These are phyloP conservation scores for Probaryconus sp. DNA, from an alignment of 1,140 invertebrate genomes.

Conservation along the genomic window DNA sequence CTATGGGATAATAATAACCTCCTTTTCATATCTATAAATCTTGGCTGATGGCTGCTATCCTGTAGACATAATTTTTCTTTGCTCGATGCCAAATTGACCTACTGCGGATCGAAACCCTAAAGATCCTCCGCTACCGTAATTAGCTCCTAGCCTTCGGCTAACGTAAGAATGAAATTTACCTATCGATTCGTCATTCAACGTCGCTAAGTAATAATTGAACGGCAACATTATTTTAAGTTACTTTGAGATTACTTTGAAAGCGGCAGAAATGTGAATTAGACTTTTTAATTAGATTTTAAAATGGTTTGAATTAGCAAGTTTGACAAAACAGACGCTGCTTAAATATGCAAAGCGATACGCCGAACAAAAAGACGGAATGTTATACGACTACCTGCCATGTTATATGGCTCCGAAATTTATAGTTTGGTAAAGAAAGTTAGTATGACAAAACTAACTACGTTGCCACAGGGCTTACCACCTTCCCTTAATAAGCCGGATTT, in stretches of 20 bases:
- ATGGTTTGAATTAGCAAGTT: no score
- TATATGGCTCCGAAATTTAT: conserved; percentile 42
- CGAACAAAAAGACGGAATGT: conserved; percentile 32
- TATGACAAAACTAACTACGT: conserved; percentile 55
- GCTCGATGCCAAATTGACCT: conserved; percentile 66
- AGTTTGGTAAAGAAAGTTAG: conserved; percentile 39
- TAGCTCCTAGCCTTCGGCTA: conserved; percentile 71
- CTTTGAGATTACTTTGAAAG: no score
- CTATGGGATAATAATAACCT: conserved; percentile 10
- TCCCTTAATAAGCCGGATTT: conserved; percentile 70
- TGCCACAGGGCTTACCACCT: conserved; percentile 36
- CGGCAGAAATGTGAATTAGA: no score
- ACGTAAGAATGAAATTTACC: conserved; percentile 73
- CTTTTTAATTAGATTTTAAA: no score
- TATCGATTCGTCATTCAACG: conserved; percentile 61
- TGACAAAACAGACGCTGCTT: conserved; percentile 59
- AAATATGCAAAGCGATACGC: conserved; percentile 16
- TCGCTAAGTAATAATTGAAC: conserved; percentile 54
- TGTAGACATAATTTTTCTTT: conserved; percentile 31
- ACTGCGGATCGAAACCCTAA: conserved; percentile 10
- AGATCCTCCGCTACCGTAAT: conserved; percentile 66
- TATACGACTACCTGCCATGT: conserved; percentile 8
- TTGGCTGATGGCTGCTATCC: not conserved
- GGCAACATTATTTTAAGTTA: conserved; percentile 5
- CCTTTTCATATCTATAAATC: conserved; percentile 36